phyloP scores from a whole-genome alignment of 2,797 vertebrate genomes.

The Micromesistius poutassou region DNA sequence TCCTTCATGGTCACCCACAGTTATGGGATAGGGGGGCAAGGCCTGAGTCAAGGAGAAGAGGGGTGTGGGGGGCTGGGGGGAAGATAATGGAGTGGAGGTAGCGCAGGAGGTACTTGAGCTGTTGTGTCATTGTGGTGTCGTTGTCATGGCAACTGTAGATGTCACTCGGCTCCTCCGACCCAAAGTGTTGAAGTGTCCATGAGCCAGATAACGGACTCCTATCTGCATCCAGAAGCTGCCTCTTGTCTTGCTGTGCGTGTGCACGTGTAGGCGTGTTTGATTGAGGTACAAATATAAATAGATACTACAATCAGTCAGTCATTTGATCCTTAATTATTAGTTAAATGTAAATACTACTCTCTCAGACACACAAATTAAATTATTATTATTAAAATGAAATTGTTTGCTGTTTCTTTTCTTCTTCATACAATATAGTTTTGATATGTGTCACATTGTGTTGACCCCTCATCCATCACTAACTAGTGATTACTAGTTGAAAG shows the following conservation, averaged over 20 bases:
- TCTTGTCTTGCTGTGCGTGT: background rate
- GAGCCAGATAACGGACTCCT: background rate
- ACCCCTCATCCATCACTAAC: too few relatives aligned
- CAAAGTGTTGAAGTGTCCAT: background rate
- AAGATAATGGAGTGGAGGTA: background rate
- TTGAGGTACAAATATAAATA: background rate
- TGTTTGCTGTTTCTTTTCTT: background rate
- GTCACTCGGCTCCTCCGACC: background rate
- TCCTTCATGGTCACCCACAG: constrained; percentile 67
- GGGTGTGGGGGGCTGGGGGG: background rate
- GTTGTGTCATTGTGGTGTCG: background rate
- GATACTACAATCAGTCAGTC: background rate
- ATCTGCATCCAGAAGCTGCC: background rate
- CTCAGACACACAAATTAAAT: background rate
- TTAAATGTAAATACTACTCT: background rate
- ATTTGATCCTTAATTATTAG: background rate
- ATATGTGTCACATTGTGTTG: background rate
- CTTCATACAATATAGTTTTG: background rate
- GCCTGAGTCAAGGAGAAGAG: constrained; percentile 40
- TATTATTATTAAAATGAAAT: background rate
- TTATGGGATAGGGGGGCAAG: constrained; percentile 49
- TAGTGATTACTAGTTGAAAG: too few relatives aligned
- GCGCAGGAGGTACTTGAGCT: background rate
- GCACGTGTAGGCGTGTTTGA: background rate
- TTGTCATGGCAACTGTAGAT: background rate